Evolutionary conservation across 2,888 invertebrate genomes (phyloP).

Genomic region (Folsomia candida): DNA sequence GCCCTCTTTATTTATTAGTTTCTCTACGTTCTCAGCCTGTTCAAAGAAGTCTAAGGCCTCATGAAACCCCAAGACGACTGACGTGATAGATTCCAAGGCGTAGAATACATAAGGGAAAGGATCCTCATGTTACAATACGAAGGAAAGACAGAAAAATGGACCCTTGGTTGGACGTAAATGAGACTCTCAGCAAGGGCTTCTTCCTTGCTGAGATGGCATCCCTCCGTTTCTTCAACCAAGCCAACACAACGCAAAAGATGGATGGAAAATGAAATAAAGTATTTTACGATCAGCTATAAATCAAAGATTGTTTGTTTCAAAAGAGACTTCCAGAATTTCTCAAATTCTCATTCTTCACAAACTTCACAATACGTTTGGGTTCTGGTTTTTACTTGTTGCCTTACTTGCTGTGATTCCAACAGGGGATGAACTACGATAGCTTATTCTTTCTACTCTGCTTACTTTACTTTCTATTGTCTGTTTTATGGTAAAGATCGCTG

Average conservation of each 20-base stretch:
- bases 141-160: constrained; percentile 3
- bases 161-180: not conserved
- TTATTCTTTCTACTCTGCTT: no score
- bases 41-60: not conserved
- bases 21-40: not conserved
- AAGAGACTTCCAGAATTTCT: constrained; percentile 4
- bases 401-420: no score
- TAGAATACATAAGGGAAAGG: no score
- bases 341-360: constrained; percentile 12
- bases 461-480: no score
- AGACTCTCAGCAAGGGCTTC: not conserved
- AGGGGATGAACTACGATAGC: no score
- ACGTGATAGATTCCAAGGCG: no score
- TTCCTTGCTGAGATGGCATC: not conserved
- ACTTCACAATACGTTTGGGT: no score
- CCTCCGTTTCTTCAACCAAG: constrained; percentile 1
- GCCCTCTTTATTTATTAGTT: no score
- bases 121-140: not conserved
- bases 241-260: no score
- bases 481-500: no score
- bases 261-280: constrained; percentile 33
- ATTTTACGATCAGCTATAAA: constrained; percentile 40
- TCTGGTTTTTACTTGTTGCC: no score
- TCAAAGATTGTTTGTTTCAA: constrained; percentile 28
- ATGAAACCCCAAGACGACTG: not conserved